Evolutionary conservation across 2,797 vertebrate species (phyloP).

Genomic region (Hirundo rustica): DNA sequence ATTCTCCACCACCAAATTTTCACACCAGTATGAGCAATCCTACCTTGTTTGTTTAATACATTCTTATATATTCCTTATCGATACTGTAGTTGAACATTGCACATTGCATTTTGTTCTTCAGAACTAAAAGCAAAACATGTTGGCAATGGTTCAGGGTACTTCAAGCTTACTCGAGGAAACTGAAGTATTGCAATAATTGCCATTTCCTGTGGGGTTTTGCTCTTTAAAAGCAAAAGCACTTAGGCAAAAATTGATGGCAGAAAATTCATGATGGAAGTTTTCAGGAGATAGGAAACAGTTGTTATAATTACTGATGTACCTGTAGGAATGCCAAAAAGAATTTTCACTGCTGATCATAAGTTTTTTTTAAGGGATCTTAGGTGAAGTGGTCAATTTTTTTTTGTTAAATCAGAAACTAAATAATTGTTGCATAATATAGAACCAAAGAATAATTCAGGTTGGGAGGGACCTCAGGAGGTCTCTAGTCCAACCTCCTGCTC

Average conservation of each 20-base stretch:
- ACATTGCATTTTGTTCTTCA: background rate
- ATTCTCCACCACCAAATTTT: background rate
- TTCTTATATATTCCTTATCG: background rate
- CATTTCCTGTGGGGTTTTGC: background rate
- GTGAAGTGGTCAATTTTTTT: background rate
- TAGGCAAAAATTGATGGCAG: background rate
- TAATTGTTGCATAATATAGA: background rate
- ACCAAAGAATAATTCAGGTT: background rate
- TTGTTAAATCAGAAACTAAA: background rate
- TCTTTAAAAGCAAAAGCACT: background rate
- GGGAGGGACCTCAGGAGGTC: background rate
- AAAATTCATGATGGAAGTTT: constrained; percentile 27
- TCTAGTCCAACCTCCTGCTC: background rate
- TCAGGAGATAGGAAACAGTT: constrained; percentile 11
- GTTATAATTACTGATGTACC: background rate
- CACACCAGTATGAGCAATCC: background rate
- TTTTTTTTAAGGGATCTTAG: constrained; percentile 20
- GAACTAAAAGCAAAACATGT: background rate
- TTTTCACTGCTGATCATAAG: constrained; percentile 63
- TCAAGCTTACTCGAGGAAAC: background rate
- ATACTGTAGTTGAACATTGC: background rate
- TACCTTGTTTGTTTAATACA: background rate
- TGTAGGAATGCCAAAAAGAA: constrained; percentile 26
- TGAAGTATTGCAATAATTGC: background rate
- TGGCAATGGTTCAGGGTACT: background rate